Evolutionary conservation across 1,140 invertebrate genomes (phyloP).

Genomic region (Drosophila pachea): DNA sequence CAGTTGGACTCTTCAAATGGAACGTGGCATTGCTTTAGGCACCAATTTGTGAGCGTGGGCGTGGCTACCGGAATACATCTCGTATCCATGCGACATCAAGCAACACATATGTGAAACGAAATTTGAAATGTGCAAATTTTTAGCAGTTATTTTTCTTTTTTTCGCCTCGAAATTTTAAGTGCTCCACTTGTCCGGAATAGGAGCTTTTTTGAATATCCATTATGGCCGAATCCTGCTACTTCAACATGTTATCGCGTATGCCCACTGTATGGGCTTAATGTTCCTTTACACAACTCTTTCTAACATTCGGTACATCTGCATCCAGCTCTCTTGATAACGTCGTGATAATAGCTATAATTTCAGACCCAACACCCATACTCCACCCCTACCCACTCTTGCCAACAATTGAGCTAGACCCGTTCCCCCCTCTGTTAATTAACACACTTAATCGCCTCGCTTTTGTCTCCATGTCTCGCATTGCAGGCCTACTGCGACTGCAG

Average conservation of each 20-base stretch:
- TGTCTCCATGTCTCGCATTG: slow-evolving; percentile 14
- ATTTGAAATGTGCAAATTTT: no score
- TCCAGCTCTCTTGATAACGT: slow-evolving; percentile 16
- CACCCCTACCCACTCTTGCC: neutral
- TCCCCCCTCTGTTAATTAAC: slow-evolving; percentile 58
- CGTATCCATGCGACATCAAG: neutral
- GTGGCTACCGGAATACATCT: neutral
- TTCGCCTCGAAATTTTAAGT: no score
- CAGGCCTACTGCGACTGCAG: slow-evolving; percentile 92
- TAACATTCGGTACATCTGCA: neutral
- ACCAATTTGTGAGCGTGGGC: neutral
- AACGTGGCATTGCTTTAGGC: slow-evolving; percentile 7
- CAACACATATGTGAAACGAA: no score
- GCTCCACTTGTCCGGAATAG: no score
- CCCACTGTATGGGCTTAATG: no score
- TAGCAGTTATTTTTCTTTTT: no score
- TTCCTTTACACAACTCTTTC: neutral
- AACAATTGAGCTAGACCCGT: no score
- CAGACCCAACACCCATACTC: slow-evolving; percentile 1
- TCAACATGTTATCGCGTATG: no score
- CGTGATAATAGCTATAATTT: slow-evolving; percentile 64
- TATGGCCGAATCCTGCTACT: no score
- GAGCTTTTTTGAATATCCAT: no score
- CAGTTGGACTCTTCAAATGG: neutral
- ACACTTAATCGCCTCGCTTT: slow-evolving; percentile 20